Evolutionary conservation across 1,140 invertebrate genomes (phyloP).

Genomic region (Mylabris phalerata): DNA sequence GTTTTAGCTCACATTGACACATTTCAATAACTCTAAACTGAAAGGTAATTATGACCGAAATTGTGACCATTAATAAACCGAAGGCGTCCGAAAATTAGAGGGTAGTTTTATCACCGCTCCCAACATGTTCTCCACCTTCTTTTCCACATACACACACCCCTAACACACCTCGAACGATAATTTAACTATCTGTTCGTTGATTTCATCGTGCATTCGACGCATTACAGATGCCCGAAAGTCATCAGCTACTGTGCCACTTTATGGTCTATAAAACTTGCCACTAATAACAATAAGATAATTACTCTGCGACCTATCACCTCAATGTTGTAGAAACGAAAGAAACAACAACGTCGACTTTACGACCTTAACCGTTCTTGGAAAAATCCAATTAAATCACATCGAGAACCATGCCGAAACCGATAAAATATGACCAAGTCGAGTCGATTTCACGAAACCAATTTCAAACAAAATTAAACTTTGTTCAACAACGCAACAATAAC

Average conservation of each 20-base stretch:
- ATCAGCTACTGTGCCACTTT: conserved; percentile 22
- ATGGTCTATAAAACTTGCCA: conserved; percentile 16
- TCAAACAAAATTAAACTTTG: too few relatives aligned
- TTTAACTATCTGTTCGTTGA: background rate
- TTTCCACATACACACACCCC: background rate
- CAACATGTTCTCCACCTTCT: conserved; percentile 6
- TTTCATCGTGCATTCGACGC: background rate
- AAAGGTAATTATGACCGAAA: too few relatives aligned
- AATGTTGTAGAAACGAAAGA: too few relatives aligned
- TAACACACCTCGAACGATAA: too few relatives aligned
- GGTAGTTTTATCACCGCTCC: conserved; percentile 1
- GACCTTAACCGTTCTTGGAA: conserved; percentile 4
- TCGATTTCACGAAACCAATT: too few relatives aligned
- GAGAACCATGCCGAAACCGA: background rate
- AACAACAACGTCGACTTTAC: conserved; percentile 10
- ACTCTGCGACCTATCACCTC: conserved; percentile 12
- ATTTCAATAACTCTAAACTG: too few relatives aligned
- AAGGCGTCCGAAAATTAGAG: conserved; percentile 1
- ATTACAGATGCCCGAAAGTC: conserved; percentile 14
- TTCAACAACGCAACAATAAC: background rate
- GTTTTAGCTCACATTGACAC: too few relatives aligned
- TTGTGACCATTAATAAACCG: too few relatives aligned
- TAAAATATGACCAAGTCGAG: background rate
- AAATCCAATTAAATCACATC: conserved; percentile 15
- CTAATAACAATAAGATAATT: conserved; percentile 25